These are phyloP conservation scores for Scomber scombrus DNA, from an alignment of 2,113 vertebrate species.

Conservation along the genomic window DNA sequence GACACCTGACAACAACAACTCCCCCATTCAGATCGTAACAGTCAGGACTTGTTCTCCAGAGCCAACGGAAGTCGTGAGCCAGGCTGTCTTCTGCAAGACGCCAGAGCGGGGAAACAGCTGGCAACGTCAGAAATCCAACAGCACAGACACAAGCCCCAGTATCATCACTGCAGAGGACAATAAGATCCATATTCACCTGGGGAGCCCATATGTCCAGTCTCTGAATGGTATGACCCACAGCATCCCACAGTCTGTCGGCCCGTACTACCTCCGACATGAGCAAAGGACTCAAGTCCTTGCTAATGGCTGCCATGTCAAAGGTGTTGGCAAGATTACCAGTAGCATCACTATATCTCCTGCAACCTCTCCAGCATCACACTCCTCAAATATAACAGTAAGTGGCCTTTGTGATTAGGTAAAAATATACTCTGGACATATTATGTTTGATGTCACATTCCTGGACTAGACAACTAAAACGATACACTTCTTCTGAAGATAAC, in stretches of 20 bases:
- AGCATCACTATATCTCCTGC: slow-evolving; percentile 97
- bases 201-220: slow-evolving; percentile 91
- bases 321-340: slow-evolving; percentile 95
- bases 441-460: background rate
- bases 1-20: slow-evolving; percentile 90
- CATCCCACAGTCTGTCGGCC: slow-evolving; percentile 84
- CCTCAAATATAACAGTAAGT: slow-evolving; percentile 96
- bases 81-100: slow-evolving; percentile 88
- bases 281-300: slow-evolving; percentile 90
- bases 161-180: slow-evolving; percentile 98
- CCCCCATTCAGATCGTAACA: slow-evolving; percentile 91
- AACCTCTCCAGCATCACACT: slow-evolving; percentile 89
- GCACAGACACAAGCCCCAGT: slow-evolving; percentile 89
- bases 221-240: slow-evolving; percentile 79
- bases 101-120: slow-evolving; percentile 90
- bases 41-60: slow-evolving; percentile 89
- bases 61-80: slow-evolving; percentile 86
- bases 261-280: slow-evolving; percentile 88
- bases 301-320: slow-evolving; percentile 90
- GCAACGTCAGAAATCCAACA: slow-evolving; percentile 92
- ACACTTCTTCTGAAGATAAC: background rate
- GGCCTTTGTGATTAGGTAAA: slow-evolving; percentile 90
- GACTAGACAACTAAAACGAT: background rate
- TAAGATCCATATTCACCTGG: slow-evolving; percentile 98
- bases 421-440: slow-evolving; percentile 6